Percentiles rank a stretch among this genome's conserved stretches.
Evolutionary conservation across 2,888 invertebrate species (phyloP).

Genomic region (Unio delphinus): DNA sequence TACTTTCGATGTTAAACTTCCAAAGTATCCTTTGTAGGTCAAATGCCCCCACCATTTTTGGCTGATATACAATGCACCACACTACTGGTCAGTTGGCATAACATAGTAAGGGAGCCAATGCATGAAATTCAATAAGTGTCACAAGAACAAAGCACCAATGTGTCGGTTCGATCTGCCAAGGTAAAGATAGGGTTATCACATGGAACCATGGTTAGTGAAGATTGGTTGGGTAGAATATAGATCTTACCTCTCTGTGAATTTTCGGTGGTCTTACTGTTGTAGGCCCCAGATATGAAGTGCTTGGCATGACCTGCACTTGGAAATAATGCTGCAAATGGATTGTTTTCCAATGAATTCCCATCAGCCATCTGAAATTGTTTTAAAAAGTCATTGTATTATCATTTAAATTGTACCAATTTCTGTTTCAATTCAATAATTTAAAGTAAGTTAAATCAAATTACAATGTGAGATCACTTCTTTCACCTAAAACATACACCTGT

Average conservation of each 20-base stretch:
- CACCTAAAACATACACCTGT: too few relatives aligned
- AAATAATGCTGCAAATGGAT: slow-evolving; percentile 67
- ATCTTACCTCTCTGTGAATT: slow-evolving; percentile 5
- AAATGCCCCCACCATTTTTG: too few relatives aligned
- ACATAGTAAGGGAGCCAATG: too few relatives aligned
- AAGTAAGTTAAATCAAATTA: too few relatives aligned
- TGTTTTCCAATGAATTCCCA: slow-evolving; percentile 43
- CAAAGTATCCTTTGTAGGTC: too few relatives aligned
- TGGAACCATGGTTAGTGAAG: neutral
- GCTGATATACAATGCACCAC: too few relatives aligned
- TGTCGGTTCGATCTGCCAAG: neutral
- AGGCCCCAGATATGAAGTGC: slow-evolving; percentile 25
- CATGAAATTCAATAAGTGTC: neutral
- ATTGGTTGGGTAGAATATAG: neutral
- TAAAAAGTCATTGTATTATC: too few relatives aligned
- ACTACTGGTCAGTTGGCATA: too few relatives aligned
- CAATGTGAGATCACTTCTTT: too few relatives aligned
- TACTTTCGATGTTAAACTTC: too few relatives aligned
- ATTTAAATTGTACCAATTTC: too few relatives aligned
- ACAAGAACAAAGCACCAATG: neutral
- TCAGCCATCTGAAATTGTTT: slow-evolving; percentile 14
- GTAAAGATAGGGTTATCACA: neutral
- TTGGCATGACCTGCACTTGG: slow-evolving; percentile 49
- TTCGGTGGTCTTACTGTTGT: slow-evolving; percentile 11
- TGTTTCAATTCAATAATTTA: too few relatives aligned